A percentile compares a stretch with the other conserved stretches of the same genome.
Conservation (phyloP, 2,113 vertebrate genomes). For the Deroptyus accipitrinus region DNA sequence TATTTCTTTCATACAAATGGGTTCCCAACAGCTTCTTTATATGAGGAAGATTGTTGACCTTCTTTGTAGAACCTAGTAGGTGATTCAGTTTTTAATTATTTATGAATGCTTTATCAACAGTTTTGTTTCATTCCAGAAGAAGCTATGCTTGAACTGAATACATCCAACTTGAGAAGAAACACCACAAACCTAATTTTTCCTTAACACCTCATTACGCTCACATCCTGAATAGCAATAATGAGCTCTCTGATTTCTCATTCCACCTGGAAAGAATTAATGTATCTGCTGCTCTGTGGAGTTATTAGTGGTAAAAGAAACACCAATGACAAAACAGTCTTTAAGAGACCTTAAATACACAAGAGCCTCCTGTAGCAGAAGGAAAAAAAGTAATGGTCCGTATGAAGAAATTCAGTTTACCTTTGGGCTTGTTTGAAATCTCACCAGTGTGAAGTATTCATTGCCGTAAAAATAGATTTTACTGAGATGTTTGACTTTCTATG, state of each 20-base stretch:
- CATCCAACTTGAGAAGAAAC: conserved; percentile 47
- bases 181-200: conserved; percentile 39
- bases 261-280: conserved; percentile 13
- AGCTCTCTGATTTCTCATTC: conserved; percentile 19
- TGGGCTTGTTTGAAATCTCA: not conserved
- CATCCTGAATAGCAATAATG: conserved; percentile 5
- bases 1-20: not conserved
- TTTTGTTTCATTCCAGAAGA: conserved; percentile 3
- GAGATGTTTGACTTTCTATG: not conserved
- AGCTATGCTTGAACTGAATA: conserved; percentile 6
- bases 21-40: not conserved
- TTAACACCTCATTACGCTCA: conserved; percentile 31
- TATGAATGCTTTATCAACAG: not conserved
- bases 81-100: not conserved
- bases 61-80: not conserved
- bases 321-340: not conserved
- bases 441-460: not conserved
- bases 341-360: not conserved
- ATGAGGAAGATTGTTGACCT: not conserved
- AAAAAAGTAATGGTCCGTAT: not conserved
- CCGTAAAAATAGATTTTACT: not conserved
- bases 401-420: not conserved
- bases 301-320: conserved; percentile 28
- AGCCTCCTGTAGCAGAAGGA: not conserved
- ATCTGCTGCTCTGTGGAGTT: not conserved